Evolutionary conservation across 2,888 invertebrate genomes (phyloP).

Genomic region (Mesopsocus fuscifrons): DNA sequence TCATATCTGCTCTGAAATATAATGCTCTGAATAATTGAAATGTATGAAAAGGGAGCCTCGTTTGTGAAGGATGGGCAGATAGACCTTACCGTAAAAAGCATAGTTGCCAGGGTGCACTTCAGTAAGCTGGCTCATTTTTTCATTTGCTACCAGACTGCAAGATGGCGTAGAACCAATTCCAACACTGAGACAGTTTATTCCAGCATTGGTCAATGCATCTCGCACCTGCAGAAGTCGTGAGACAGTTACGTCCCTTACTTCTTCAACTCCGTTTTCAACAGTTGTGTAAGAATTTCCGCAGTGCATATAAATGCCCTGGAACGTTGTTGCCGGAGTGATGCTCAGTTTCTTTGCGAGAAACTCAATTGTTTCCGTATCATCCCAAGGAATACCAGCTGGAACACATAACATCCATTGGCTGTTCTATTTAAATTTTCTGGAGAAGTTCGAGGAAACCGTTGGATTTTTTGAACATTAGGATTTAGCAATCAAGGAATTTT

Average conservation of each 20-base stretch:
- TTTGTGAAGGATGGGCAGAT: not conserved
- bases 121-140: conserved; percentile 16
- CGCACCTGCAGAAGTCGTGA: conserved; percentile 10
- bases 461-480: too few relatives aligned
- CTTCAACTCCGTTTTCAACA: conserved; percentile 14
- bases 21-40: too few relatives aligned
- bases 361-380: conserved; percentile 16
- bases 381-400: conserved; percentile 17
- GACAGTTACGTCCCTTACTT: conserved; percentile 16
- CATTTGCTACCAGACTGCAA: conserved; percentile 18
- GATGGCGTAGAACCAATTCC: conserved; percentile 24
- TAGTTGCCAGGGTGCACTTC: conserved; percentile 25
- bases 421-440: too few relatives aligned
- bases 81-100: conserved; percentile 20
- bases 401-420: too few relatives aligned
- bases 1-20: too few relatives aligned
- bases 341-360: conserved; percentile 1
- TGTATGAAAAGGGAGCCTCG: too few relatives aligned
- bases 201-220: conserved; percentile 18
- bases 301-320: conserved; percentile 21
- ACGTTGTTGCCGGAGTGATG: conserved; percentile 11
- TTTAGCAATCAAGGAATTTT: too few relatives aligned
- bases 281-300: conserved; percentile 20
- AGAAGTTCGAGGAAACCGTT: too few relatives aligned
- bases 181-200: conserved; percentile 18